Conservation (phyloP, 2,888 invertebrate species). For the Rapana venosa region DNA sequence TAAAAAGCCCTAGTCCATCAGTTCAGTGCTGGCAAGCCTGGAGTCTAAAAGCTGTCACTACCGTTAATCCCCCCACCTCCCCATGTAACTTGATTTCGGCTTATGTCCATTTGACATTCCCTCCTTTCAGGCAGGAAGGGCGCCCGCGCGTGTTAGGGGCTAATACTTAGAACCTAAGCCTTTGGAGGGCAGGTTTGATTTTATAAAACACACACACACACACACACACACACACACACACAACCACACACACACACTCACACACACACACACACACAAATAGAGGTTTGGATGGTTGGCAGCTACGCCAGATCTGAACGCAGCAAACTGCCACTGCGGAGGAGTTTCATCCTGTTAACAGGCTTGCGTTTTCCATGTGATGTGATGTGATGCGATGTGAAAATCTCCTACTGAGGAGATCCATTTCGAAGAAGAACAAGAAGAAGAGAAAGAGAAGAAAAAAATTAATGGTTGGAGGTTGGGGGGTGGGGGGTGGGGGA, state of each 20-base stretch:
- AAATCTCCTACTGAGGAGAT: too few species aligned
- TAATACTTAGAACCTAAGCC: too few species aligned
- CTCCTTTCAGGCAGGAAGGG: not conserved
- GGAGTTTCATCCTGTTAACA: not conserved
- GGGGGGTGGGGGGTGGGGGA: too few species aligned
- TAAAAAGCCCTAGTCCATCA: constrained; percentile 32
- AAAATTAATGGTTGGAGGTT: too few species aligned
- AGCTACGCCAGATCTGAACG: not conserved
- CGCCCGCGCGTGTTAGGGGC: not conserved
- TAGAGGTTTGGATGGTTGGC: not conserved
- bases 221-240: too few species aligned
- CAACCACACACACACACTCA: too few species aligned
- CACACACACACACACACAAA: too few species aligned
- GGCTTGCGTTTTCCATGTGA: not conserved
- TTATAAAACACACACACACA: too few species aligned
- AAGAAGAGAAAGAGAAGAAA: too few species aligned
- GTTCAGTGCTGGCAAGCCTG: not conserved
- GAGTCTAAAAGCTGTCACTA: not conserved
- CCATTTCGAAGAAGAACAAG: too few species aligned
- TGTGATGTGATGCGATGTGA: too few species aligned
- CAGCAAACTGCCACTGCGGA: not conserved
- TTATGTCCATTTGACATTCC: constrained; percentile 33
- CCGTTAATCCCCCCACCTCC: constrained; percentile 1
- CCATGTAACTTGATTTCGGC: constrained; percentile 30
- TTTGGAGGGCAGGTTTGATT: too few species aligned